These are phyloP conservation scores for Cyanoramphus novaezelandiae DNA, from an alignment of 2,113 vertebrate genomes.

Conservation along the genomic window DNA sequence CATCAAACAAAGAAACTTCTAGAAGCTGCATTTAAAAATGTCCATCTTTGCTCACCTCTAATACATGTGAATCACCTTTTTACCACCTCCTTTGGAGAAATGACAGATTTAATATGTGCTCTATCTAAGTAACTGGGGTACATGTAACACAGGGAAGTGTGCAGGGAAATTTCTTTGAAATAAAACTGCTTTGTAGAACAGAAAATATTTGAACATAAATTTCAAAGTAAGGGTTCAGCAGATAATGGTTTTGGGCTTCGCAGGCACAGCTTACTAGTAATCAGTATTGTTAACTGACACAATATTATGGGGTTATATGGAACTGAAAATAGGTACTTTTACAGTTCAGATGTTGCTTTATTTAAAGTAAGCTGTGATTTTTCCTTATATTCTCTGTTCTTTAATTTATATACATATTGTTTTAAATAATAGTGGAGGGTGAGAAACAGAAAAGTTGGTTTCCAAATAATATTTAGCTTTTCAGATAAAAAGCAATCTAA, in stretches of 20 bases:
- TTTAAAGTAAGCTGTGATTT: not conserved
- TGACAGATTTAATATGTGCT: not conserved
- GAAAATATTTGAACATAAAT: slow-evolving; percentile 45
- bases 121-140: not conserved
- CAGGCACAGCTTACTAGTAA: not conserved
- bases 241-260: not conserved
- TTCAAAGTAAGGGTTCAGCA: not conserved
- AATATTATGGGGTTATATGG: not conserved
- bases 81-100: not conserved
- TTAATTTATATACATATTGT: not conserved
- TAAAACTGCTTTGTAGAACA: not conserved
- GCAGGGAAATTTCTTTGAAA: slow-evolving; percentile 2
- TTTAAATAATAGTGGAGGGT: not conserved
- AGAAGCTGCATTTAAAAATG: not conserved
- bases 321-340: not conserved
- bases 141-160: not conserved
- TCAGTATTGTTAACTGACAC: not conserved
- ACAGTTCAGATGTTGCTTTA: not conserved
- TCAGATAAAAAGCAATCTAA: not conserved
- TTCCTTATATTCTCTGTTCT: not conserved
- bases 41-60: not conserved
- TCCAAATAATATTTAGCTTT: not conserved
- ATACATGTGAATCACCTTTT: not conserved
- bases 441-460: not conserved
- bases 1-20: not conserved